Evolutionary conservation across 2,888 invertebrate species (phyloP).

Genomic region (Carcina quercana): DNA sequence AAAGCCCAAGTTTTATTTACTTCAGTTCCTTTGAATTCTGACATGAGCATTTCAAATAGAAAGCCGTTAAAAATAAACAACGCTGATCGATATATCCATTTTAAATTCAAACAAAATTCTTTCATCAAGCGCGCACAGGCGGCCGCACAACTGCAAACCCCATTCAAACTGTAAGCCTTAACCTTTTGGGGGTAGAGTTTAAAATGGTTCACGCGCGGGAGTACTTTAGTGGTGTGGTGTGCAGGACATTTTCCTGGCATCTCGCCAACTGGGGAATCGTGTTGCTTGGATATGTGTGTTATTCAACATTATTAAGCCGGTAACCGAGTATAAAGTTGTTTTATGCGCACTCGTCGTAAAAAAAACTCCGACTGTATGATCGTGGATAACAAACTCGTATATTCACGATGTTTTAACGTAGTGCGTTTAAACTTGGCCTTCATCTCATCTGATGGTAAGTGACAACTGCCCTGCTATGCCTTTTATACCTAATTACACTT

Average conservation of each 20-base stretch:
- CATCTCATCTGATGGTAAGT: too few relatives aligned
- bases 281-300: background rate
- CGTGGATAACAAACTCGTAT: too few relatives aligned
- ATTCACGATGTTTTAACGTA: too few relatives aligned
- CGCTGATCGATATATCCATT: constrained; percentile 3
- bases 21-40: too few relatives aligned
- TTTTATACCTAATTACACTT: too few relatives aligned
- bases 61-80: background rate
- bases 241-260: background rate
- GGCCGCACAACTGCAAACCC: too few relatives aligned
- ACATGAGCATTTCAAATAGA: background rate
- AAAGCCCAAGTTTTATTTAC: too few relatives aligned
- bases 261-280: background rate
- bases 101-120: constrained; percentile 1
- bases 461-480: too few relatives aligned
- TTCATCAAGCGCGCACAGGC: too few relatives aligned
- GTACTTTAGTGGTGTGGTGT: background rate
- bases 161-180: background rate
- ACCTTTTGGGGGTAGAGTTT: background rate
- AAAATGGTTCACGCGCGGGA: background rate
- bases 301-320: constrained; percentile 4
- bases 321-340: constrained; percentile 3
- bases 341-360: background rate
- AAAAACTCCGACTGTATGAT: too few relatives aligned
- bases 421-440: too few relatives aligned